Conservation (phyloP, 2,113 vertebrate genomes). For the Odontesthes bonariensis region DNA sequence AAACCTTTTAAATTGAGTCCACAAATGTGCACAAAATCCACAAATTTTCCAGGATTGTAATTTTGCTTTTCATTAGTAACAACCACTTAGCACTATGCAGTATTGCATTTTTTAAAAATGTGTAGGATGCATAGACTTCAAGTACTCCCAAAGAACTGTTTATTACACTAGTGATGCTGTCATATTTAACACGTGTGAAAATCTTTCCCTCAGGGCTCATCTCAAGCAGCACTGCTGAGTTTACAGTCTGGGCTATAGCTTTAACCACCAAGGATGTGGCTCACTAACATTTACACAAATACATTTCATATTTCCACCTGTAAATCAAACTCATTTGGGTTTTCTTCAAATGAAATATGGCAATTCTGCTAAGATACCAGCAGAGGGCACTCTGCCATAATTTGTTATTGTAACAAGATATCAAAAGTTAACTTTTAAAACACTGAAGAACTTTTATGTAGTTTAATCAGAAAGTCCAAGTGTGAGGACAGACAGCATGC, state of each 20-base stretch:
- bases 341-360: too few relatives aligned
- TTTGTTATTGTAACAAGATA: too few relatives aligned
- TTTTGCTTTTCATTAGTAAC: too few relatives aligned
- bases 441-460: neutral
- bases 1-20: too few relatives aligned
- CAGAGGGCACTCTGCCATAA: neutral
- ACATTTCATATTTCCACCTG: neutral
- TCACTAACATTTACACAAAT: neutral
- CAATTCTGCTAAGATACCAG: neutral
- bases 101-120: too few relatives aligned
- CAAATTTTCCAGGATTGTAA: too few relatives aligned
- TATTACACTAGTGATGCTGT: too few relatives aligned
- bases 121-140: neutral
- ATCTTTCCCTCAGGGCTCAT: neutral
- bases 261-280: neutral
- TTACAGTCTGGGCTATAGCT: neutral
- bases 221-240: neutral
- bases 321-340: too few relatives aligned
- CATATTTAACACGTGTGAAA: too few relatives aligned
- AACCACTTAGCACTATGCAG: too few relatives aligned
- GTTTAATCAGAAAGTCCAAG: conserved; percentile 37
- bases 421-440: too few relatives aligned
- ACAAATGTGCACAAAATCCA: too few relatives aligned
- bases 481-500: conserved; percentile 47
- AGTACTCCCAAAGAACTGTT: neutral